These are phyloP conservation scores for Rhogogaster chlorosoma DNA, from an alignment of 2,888 invertebrate species.

Conservation along the genomic window DNA sequence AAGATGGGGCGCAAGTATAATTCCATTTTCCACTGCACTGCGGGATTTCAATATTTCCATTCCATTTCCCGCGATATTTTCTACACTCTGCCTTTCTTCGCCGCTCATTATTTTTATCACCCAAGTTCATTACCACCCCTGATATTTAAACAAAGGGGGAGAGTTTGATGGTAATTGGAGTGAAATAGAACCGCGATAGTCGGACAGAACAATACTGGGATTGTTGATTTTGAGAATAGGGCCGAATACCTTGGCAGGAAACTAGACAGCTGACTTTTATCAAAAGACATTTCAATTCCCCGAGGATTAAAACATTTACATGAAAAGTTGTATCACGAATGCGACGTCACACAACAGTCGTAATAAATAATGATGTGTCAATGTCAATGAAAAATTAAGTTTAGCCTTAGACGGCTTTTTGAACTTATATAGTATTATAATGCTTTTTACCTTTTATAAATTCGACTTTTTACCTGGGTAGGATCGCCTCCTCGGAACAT, in stretches of 20 bases:
- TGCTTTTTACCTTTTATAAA: slow-evolving; percentile 52
- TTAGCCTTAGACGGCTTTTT: slow-evolving; percentile 53
- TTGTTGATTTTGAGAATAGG: slow-evolving; percentile 1
- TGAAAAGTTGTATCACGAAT: slow-evolving; percentile 67
- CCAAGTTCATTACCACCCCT: not conserved
- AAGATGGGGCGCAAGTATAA: slow-evolving; percentile 5
- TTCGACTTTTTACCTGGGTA: slow-evolving; percentile 60
- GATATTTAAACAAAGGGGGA: not conserved
- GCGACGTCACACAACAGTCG: slow-evolving; percentile 16
- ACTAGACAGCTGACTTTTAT: slow-evolving; percentile 40
- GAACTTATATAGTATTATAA: slow-evolving; percentile 52
- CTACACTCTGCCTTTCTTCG: not conserved
- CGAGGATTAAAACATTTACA: slow-evolving; percentile 72
- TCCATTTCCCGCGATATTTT: not conserved
- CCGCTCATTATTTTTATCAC: not conserved
- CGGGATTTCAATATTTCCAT: not conserved
- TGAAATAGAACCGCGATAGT: not conserved
- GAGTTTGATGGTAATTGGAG: not conserved
- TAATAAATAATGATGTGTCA: slow-evolving; percentile 56
- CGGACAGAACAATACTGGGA: not conserved
- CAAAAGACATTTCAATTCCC: slow-evolving; percentile 65
- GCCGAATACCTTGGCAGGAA: not conserved
- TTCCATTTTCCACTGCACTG: not conserved
- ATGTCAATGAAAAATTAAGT: slow-evolving; percentile 71
- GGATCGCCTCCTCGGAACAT: slow-evolving; percentile 49